phyloP scores from a whole-genome alignment of 2,888 invertebrate species.

The Xanthorhoe spadicearia region DNA sequence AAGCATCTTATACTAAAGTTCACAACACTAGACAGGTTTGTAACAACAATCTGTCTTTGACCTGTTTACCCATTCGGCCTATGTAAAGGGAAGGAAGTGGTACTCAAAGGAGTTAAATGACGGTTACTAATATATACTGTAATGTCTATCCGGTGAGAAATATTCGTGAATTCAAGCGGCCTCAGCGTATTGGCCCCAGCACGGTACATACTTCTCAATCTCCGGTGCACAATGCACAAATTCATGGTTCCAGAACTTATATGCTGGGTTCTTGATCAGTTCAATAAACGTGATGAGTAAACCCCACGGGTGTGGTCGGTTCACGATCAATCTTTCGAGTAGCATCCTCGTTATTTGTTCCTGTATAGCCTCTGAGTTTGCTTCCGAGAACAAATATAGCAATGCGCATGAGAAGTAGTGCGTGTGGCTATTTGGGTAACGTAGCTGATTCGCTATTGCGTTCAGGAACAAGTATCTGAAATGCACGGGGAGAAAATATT shows the following conservation, averaged over 20 bases:
- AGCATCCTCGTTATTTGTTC: conserved; percentile 99
- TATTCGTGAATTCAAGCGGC: background rate
- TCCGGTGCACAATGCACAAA: conserved; percentile 99
- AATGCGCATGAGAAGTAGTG: conserved; percentile 99
- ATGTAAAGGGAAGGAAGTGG: conserved; percentile 8
- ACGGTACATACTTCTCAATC: conserved; percentile 95
- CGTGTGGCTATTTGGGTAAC: conserved; percentile 99
- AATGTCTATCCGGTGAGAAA: conserved; percentile 1
- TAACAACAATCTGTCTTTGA: background rate
- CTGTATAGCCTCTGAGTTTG: conserved; percentile 98
- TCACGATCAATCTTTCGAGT: conserved; percentile 98
- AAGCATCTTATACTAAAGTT: background rate
- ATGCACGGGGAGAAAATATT: conserved; percentile 27
- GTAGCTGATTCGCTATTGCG: conserved; percentile 98
- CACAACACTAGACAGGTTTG: background rate
- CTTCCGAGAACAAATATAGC: conserved; percentile 98
- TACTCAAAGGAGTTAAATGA: conserved; percentile 20
- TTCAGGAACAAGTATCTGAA: conserved; percentile 97
- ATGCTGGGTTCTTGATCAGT: conserved; percentile 98
- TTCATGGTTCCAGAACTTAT: conserved; percentile 99
- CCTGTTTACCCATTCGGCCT: background rate
- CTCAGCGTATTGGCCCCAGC: conserved; percentile 18
- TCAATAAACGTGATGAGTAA: conserved; percentile 99
- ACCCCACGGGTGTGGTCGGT: conserved; percentile 99
- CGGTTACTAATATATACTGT: conserved; percentile 10